Conservation (phyloP, 2,113 vertebrate species). For the Trinectes maculatus region DNA sequence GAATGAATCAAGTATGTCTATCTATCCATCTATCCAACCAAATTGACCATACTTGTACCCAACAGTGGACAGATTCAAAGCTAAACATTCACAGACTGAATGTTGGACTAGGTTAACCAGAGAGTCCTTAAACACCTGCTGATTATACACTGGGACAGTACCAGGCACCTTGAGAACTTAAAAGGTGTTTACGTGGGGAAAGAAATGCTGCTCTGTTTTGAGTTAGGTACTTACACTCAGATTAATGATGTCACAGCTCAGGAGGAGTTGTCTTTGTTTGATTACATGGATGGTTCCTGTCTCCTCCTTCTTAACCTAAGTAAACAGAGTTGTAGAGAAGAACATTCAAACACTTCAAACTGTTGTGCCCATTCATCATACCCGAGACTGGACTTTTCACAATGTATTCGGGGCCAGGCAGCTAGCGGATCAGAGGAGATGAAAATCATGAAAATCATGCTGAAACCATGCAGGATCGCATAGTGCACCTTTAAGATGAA, state of each 20-base stretch:
- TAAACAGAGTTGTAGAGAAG: background rate
- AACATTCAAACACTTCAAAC: background rate
- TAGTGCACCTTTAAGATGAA: background rate
- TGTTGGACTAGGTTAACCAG: background rate
- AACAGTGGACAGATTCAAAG: too few species aligned
- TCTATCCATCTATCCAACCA: too few species aligned
- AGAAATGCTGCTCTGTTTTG: too few species aligned
- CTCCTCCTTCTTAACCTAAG: constrained; percentile 94
- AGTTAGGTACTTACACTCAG: constrained; percentile 87
- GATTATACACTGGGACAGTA: background rate
- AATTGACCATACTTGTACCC: too few species aligned
- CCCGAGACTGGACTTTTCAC: too few species aligned
- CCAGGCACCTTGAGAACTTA: too few species aligned
- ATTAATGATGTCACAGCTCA: constrained; percentile 96
- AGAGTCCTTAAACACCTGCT: background rate
- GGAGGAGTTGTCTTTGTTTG: constrained; percentile 94
- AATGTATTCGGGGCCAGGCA: too few species aligned
- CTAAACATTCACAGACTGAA: too few species aligned
- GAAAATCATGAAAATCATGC: background rate
- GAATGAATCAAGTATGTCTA: too few species aligned
- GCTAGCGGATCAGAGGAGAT: too few species aligned
- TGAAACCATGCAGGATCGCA: background rate
- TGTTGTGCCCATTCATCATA: background rate
- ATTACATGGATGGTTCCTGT: constrained; percentile 95
- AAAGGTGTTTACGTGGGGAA: too few species aligned